Evolutionary conservation across 1,140 invertebrate species (phyloP), one percentile per base, ranked within the genome.

Genomic region (Drosophila obscura): DNA sequence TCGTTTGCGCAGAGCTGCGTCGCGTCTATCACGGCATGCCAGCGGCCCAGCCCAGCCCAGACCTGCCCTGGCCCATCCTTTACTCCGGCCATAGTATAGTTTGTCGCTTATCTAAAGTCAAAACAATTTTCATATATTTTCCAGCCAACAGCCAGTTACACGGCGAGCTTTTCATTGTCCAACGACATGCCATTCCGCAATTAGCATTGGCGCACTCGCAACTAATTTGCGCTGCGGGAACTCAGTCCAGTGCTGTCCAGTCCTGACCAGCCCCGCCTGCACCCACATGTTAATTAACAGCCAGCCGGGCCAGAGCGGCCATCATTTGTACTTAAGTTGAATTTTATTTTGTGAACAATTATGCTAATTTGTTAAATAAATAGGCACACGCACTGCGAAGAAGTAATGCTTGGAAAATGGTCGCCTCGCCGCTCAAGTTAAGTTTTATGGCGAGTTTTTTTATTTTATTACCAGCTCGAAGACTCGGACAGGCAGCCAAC

Each of bases 341-440:
- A 87, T 90, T 90, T 90, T 90, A 90, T 90, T 90, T 90, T 82
- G 77, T 90, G 81, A 90, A 90, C 85, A 90, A 90, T 90, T 90
- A 90, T 90, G 85, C 85, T 90, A 90, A 90, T 90, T 90, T 90
- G 85, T 82, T 90, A 90, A 90, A 90, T 87, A 88, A 88, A 88
- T 87, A 88, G 83, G 79, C 84, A 73, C 83, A 76, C 75, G 49
- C 35, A 39, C 56, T 26, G 28, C 51, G 24, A 51, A 35, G 67
- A 51, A 35, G 67, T 58, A 69, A 50, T 68, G 67, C 71, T 56
- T 44, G 45, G 77, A 85, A 84, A 83, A 81, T 82, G 82, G 75
- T 81, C 44, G 75, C 50, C 83, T 77, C 44, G 64, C 50, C 83
- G 66, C 88, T 87, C 83, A 83, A 88, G 72, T 88, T 88, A 88